phyloP scores from a whole-genome alignment of 2,888 invertebrate genomes.

The Lasioglossum zephyrum region DNA sequence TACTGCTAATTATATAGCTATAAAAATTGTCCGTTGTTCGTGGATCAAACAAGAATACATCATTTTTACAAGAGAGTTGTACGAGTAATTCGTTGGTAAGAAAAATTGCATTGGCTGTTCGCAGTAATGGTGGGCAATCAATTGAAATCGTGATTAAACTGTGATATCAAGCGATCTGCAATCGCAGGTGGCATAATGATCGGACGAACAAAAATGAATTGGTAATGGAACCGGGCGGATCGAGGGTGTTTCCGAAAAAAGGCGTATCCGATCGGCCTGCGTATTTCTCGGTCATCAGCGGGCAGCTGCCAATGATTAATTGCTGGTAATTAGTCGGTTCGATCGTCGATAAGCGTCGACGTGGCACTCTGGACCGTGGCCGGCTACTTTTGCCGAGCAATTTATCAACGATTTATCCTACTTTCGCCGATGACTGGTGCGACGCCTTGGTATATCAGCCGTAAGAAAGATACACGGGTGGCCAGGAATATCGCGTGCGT shows the following conservation, averaged over 20 bases:
- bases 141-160: conserved; percentile 25
- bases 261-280: background rate
- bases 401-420: conserved; percentile 69
- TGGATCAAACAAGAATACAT: background rate
- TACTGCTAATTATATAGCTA: too few species aligned
- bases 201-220: conserved; percentile 49
- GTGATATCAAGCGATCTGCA: background rate
- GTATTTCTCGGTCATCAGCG: conserved; percentile 43
- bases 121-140: conserved; percentile 16
- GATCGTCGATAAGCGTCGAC: conserved; percentile 57
- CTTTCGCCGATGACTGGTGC: conserved; percentile 38
- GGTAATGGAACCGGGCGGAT: conserved; percentile 32
- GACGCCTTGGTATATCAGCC: conserved; percentile 36
- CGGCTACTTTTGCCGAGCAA: conserved; percentile 44
- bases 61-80: background rate
- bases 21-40: too few species aligned
- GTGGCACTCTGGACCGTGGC: conserved; percentile 12
- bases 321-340: conserved; percentile 67
- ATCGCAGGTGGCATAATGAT: conserved; percentile 33
- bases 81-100: background rate
- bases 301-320: conserved; percentile 69
- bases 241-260: conserved; percentile 24
- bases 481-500: conserved; percentile 67
- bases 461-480: conserved; percentile 66
- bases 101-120: background rate